Percentiles rank a stretch among this genome's conserved stretches.
Conservation (phyloP, 1,140 invertebrate genomes). For the Panulirus ornatus region DNA sequence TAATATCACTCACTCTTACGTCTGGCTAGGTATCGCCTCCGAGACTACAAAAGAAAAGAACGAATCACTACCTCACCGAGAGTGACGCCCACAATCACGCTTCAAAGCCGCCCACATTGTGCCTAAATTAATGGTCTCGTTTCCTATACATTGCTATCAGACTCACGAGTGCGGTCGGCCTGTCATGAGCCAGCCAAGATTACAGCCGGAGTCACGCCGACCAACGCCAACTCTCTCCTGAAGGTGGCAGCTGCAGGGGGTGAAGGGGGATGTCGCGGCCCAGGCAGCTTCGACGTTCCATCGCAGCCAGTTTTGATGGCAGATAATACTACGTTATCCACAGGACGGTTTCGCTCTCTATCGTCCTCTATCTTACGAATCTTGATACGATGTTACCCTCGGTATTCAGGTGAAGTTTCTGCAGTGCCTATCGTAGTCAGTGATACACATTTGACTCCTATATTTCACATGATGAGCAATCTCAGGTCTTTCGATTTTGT, state of each 20-base stretch:
- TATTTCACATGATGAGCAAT: too few relatives aligned
- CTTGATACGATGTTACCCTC: too few relatives aligned
- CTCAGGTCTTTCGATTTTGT: too few relatives aligned
- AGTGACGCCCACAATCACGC: slow-evolving; percentile 39
- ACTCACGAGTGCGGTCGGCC: slow-evolving; percentile 15
- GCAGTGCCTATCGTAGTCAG: too few relatives aligned
- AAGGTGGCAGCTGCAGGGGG: neutral
- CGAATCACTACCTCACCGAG: slow-evolving; percentile 5
- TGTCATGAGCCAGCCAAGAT: slow-evolving; percentile 14
- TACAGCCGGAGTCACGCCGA: neutral
- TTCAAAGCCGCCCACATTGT: slow-evolving; percentile 29
- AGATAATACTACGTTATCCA: too few relatives aligned
- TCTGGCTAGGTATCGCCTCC: slow-evolving; percentile 16
- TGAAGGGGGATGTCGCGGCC: too few relatives aligned
- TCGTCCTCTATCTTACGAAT: too few relatives aligned
- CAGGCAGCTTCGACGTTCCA: too few relatives aligned
- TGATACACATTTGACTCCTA: too few relatives aligned
- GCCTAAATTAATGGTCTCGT: slow-evolving; percentile 42
- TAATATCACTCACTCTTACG: neutral
- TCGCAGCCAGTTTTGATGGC: too few relatives aligned
- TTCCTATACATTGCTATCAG: slow-evolving; percentile 52
- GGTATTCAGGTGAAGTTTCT: too few relatives aligned
- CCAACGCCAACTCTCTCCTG: neutral
- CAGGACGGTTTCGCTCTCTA: too few relatives aligned
- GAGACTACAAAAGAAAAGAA: slow-evolving; percentile 20